A percentile compares a stretch with the other conserved stretches of the same genome.
These are phyloP conservation scores for Sclerurus mexicanus DNA, from an alignment of 2,113 vertebrate species.

Conservation along the genomic window DNA sequence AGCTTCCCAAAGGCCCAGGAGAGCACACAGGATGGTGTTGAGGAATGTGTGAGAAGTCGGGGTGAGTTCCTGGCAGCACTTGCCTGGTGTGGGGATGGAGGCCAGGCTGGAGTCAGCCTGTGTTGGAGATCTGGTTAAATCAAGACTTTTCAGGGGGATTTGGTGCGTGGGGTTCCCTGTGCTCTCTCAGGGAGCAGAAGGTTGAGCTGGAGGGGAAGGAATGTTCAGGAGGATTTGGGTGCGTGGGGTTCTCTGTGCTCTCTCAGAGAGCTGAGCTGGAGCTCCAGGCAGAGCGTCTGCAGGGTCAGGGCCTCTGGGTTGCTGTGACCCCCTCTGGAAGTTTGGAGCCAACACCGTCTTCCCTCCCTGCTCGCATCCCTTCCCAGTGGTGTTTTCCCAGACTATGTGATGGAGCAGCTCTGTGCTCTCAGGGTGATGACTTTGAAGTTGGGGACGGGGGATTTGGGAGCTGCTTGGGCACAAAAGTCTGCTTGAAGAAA, in stretches of 20 bases:
- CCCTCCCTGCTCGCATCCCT: neutral
- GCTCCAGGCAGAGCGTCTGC: neutral
- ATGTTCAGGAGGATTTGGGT: neutral
- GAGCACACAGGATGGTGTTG: neutral
- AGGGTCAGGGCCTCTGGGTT: neutral
- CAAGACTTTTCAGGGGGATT: neutral
- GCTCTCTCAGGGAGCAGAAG: neutral
- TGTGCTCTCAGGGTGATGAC: neutral
- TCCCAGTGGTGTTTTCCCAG: neutral
- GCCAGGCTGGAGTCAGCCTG: neutral
- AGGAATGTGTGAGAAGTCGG: accelerated
- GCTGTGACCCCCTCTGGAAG: neutral
- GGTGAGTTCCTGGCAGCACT: neutral
- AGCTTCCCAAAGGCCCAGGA: neutral
- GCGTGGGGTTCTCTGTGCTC: accelerated
- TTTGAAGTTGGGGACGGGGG: neutral
- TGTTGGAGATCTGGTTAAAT: neutral
- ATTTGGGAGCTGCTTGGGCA: neutral
- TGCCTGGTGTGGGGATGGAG: accelerated
- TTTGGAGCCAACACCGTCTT: accelerated
- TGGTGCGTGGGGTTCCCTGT: accelerated
- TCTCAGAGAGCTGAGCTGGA: neutral
- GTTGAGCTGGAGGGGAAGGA: neutral
- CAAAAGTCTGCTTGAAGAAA: neutral
- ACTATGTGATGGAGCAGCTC: accelerated